These are phyloP conservation scores for Phrynocephalus guinanensis DNA, from an alignment of 2,797 vertebrate species.

Conservation along the genomic window DNA sequence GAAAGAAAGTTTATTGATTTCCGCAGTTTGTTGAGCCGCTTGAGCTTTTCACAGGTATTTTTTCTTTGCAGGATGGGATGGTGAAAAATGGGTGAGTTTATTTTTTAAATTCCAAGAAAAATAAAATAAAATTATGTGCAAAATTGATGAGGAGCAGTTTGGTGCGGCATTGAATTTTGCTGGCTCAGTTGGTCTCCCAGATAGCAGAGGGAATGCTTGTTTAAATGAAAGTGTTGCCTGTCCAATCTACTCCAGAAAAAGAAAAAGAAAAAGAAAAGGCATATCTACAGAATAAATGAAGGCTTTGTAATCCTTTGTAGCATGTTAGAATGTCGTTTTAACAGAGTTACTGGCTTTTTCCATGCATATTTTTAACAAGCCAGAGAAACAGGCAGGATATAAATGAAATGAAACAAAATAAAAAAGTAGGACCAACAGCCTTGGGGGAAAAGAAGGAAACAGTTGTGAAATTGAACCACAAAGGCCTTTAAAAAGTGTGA, in stretches of 20 bases:
- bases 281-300: background rate
- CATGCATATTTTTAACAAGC: slow-evolving; percentile 2
- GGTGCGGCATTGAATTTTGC: slow-evolving; percentile 28
- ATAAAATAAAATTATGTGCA: slow-evolving; percentile 26
- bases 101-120: slow-evolving; percentile 39
- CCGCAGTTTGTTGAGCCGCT: slow-evolving; percentile 49
- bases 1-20: slow-evolving; percentile 69
- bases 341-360: slow-evolving; percentile 6
- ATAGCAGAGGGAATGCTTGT: slow-evolving; percentile 13
- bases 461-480: background rate
- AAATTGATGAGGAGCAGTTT: slow-evolving; percentile 24
- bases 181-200: slow-evolving; percentile 27
- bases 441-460: background rate
- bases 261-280: background rate
- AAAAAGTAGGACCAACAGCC: background rate
- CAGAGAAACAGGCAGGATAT: too few relatives aligned
- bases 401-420: too few relatives aligned
- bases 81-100: slow-evolving; percentile 14
- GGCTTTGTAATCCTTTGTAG: slow-evolving; percentile 39
- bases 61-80: slow-evolving; percentile 54
- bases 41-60: slow-evolving; percentile 51
- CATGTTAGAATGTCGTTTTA: background rate
- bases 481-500: background rate
- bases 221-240: slow-evolving; percentile 40
- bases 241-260: slow-evolving; percentile 23